These are phyloP conservation scores for mouse (Mus musculus) DNA, from an alignment of 2,113 vertebrate genomes.

Conservation along the genomic window DNA sequence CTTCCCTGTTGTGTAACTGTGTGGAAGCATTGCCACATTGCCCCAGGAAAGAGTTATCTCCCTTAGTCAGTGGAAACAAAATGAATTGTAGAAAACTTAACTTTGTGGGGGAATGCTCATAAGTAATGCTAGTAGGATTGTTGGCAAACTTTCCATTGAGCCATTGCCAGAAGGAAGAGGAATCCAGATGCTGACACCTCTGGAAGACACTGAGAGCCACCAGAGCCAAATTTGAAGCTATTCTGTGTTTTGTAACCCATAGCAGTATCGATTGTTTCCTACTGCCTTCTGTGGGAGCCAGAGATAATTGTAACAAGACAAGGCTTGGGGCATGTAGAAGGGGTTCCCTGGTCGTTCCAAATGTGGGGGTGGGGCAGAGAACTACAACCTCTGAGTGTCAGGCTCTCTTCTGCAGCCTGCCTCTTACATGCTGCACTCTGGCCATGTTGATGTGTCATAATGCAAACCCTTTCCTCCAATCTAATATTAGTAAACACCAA, in stretches of 20 bases:
- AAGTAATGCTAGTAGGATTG: neutral
- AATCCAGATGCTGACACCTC: neutral
- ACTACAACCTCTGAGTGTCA: neutral
- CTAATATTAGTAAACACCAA: neutral
- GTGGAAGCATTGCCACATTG: neutral
- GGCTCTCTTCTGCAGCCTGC: neutral
- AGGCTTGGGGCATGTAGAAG: slow-evolving; percentile 30
- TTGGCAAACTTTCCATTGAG: neutral
- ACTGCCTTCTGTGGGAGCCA: slow-evolving; percentile 46
- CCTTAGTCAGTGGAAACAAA: slow-evolving; percentile 54
- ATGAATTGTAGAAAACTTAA: neutral
- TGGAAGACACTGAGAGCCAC: neutral
- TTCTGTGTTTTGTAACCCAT: slow-evolving; percentile 46
- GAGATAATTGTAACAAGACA: slow-evolving; percentile 59
- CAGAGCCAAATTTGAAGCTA: slow-evolving; percentile 22
- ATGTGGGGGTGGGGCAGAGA: neutral
- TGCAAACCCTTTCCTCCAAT: neutral
- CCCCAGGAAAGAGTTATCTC: slow-evolving; percentile 15
- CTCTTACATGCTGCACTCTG: neutral
- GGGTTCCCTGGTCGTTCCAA: slow-evolving; percentile 10
- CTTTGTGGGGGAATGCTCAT: neutral
- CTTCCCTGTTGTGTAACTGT: neutral
- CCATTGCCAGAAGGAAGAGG: neutral
- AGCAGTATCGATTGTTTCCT: slow-evolving; percentile 63
- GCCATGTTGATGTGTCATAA: neutral